phyloP scores from a whole-genome alignment of 2,113 vertebrate species.

The Pseudorectes ferrugineus region DNA sequence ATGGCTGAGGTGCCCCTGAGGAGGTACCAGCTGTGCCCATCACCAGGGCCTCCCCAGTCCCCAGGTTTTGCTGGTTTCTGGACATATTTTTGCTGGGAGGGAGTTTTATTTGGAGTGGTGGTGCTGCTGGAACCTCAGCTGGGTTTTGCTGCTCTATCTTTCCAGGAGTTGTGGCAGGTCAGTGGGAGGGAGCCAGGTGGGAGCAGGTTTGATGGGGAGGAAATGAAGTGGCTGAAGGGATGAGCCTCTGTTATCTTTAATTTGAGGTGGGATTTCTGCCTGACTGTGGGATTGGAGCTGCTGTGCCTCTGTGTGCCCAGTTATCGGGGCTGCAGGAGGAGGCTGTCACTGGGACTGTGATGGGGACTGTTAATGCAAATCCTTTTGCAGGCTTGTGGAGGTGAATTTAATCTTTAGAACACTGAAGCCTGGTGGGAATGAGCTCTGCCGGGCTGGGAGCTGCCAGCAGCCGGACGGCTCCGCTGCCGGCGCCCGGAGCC shows the following conservation, averaged over 20 bases:
- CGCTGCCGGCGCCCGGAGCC: background rate
- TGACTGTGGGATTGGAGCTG: rapidly evolving
- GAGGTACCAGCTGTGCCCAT: background rate
- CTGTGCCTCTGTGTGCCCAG: background rate
- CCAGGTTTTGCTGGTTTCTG: background rate
- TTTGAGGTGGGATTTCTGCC: background rate
- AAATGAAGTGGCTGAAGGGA: background rate
- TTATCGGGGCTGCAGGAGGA: background rate
- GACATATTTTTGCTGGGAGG: background rate
- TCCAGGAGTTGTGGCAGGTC: rapidly evolving
- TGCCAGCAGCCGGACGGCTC: background rate
- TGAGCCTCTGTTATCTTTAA: background rate
- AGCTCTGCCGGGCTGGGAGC: background rate
- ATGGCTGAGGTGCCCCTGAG: background rate
- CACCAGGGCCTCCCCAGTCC: rapidly evolving
- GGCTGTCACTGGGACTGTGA: rapidly evolving
- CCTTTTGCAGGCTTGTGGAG: background rate
- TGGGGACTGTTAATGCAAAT: background rate
- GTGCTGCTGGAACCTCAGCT: background rate
- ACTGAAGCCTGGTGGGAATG: background rate
- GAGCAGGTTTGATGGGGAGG: background rate
- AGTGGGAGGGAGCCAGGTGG: background rate
- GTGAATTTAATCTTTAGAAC: background rate
- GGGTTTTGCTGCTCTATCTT: background rate
- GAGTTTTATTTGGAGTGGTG: rapidly evolving